phyloP scores from a whole-genome alignment of 2,113 vertebrate species.

The Mystacornis crossleyi region DNA sequence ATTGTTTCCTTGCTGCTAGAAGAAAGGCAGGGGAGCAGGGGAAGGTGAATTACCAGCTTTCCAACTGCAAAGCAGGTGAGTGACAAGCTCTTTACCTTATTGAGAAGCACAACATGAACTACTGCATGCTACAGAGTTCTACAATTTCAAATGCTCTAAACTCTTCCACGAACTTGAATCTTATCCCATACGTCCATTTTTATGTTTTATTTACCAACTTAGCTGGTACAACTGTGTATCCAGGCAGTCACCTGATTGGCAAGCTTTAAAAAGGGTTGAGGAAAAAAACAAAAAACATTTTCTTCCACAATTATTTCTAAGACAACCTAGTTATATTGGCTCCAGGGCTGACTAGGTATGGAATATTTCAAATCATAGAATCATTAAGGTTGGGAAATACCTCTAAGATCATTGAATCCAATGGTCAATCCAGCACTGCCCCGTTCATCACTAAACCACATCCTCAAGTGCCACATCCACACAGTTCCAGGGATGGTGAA shows the following conservation, averaged over 20 bases:
- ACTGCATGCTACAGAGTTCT: fast-evolving
- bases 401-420: neutral
- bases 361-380: neutral
- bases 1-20: neutral
- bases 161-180: neutral
- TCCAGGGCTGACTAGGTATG: neutral
- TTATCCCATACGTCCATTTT: neutral
- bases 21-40: neutral
- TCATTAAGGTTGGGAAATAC: neutral
- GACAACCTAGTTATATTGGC: neutral
- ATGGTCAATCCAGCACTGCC: neutral
- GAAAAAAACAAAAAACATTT: neutral
- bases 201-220: neutral
- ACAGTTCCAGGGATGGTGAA: neutral
- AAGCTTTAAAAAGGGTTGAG: neutral
- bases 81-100: neutral
- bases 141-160: neutral
- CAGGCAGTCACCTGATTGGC: neutral
- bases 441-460: neutral
- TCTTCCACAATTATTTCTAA: neutral
- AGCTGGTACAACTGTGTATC: neutral
- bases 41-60: neutral
- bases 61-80: neutral
- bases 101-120: neutral
- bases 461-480: neutral